Evolutionary conservation across 53 echinoderm and acorn worm species (phyloP), one percentile per base, ranked within the genome.

Genomic region (Antedon mediterranea): DNA sequence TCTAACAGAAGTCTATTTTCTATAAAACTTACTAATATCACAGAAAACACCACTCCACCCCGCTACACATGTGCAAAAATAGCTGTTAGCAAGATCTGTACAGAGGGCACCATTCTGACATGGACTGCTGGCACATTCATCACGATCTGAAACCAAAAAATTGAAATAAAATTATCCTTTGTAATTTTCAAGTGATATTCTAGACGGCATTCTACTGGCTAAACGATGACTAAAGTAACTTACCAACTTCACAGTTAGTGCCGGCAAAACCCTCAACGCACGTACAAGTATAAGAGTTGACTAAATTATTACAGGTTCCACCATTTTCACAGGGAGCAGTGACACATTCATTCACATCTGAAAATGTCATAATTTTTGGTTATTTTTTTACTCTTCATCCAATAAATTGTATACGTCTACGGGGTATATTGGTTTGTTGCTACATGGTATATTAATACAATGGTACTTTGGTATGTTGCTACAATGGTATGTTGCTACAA

Each of bases 61-160:
- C 34, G 32, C 32, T 30, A 83, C 79, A 75, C 91, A 90, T 13
- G 85, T 30, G 76, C 91, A 90, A 32, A 71, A 72, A 74, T 80
- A 82, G n/a, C 44, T 71, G 34, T 73, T 74, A 30, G 31, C 75
- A 86, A 79, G 74, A 30, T 78, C 71, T 14, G 74, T 74, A 75
- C 90, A 90, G 30, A 71, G 78, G 26, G 83, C 90, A 28, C 84
- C 87, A 81, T 90, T 90, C 74, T 78, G 71, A 75, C 90, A 90
- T 0, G 90, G 90, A 43, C 82, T 82, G 31, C 80, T 78, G 2
- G 78, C 70, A 81, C 88, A 88, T 32, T 81, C 84, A 31, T 71
- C 57, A 3, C 23, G 57, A 57, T 57, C 57, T 57, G 23, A 57
- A 57, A 57, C 57, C 9, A 57, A 57, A 57, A 57, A 11, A 57